Conservation (phyloP, 1,140 invertebrate species). For the Drosophila santomea region DNA sequence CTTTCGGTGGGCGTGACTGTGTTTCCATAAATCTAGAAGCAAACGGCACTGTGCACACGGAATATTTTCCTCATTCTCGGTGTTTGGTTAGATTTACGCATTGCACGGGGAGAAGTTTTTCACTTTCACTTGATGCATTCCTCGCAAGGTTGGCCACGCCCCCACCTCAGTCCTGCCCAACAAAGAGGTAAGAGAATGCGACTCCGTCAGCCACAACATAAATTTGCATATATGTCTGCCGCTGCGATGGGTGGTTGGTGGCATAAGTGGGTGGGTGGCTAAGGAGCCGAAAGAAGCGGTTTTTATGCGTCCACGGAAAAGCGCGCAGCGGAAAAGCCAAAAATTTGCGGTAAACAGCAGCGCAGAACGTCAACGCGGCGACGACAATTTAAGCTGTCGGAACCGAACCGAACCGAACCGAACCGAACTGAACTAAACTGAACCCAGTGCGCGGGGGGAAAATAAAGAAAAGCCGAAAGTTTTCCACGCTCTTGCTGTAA, state of each 20-base stretch:
- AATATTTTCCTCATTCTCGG: constrained; percentile 63
- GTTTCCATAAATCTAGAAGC: constrained; percentile 58
- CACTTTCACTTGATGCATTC: constrained; percentile 79
- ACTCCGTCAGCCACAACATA: constrained; percentile 68
- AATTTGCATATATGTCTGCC: constrained; percentile 80
- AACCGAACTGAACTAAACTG: constrained; percentile 7
- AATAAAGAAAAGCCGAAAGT: constrained; percentile 32
- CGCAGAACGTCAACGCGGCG: constrained; percentile 33
- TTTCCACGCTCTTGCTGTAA: constrained; percentile 52
- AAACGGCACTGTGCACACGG: constrained; percentile 63
- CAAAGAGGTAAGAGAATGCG: constrained; percentile 11
- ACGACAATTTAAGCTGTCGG: constrained; percentile 72
- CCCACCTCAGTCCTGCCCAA: constrained; percentile 6
- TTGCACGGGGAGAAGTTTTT: constrained; percentile 70
- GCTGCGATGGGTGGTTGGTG: constrained; percentile 4
- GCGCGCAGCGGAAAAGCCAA: constrained; percentile 67
- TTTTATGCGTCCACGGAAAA: constrained; percentile 33
- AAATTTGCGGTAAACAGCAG: constrained; percentile 78
- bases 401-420: constrained; percentile 21
- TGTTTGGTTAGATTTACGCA: constrained; percentile 65
- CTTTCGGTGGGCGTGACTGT: constrained; percentile 9
- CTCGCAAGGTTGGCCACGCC: not conserved
- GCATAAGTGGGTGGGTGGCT: constrained; percentile 5
- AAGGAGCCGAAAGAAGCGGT: not conserved
- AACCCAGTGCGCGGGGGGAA: constrained; percentile 2